phyloP scores from a whole-genome alignment of 2,888 invertebrate genomes.

The Heteropelma amictum region DNA sequence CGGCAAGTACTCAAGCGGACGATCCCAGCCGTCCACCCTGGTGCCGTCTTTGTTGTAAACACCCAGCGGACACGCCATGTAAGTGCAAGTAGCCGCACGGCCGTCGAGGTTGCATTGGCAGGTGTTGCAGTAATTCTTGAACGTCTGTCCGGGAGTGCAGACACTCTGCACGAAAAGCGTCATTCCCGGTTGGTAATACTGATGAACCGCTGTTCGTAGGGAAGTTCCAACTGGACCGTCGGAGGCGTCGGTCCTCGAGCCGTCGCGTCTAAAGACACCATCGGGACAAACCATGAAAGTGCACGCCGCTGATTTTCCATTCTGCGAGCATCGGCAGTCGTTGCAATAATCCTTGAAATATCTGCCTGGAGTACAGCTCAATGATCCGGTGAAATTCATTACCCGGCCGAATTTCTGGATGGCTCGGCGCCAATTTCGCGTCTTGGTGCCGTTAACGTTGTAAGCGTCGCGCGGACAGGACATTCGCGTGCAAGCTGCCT shows the following conservation, averaged over 20 bases:
- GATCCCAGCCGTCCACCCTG: no score
- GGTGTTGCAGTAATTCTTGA: constrained; percentile 80
- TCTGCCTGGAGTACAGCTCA: constrained; percentile 39
- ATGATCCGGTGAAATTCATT: not conserved
- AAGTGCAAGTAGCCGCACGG: constrained; percentile 49
- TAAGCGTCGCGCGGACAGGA: constrained; percentile 55
- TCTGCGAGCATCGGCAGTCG: constrained; percentile 78
- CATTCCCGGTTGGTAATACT: no score
- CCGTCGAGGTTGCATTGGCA: constrained; percentile 80
- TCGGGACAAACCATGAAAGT: constrained; percentile 72
- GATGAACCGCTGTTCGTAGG: no score
- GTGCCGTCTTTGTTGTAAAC: constrained; percentile 55
- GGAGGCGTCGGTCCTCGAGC: not conserved
- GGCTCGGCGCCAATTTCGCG: no score
- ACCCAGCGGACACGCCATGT: constrained; percentile 54
- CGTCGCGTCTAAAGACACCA: constrained; percentile 63
- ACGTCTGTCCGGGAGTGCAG: constrained; percentile 49
- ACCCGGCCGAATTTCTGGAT: not conserved
- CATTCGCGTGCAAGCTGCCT: constrained; percentile 53
- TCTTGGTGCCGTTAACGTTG: constrained; percentile 57
- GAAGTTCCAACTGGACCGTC: not conserved
- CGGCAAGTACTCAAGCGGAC: no score
- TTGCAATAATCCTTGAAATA: constrained; percentile 79
- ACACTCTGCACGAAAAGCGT: not conserved
- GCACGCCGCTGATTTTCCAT: constrained; percentile 66